Evolutionary conservation across 2,888 invertebrate genomes (phyloP).

Genomic region (Phlogophora meticulosa): DNA sequence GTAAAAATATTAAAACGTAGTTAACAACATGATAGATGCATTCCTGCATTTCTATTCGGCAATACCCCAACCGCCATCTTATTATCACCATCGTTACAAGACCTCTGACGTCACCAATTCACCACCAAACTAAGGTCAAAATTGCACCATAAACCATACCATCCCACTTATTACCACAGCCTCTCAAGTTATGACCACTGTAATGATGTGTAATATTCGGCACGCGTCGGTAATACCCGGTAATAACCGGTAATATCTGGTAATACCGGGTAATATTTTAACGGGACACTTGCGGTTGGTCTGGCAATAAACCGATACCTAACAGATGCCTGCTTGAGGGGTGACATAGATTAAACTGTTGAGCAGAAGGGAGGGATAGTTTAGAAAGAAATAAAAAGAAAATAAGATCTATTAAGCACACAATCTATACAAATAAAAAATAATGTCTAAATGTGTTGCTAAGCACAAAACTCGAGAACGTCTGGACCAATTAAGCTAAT

Average conservation of each 20-base stretch:
- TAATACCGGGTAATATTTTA: constrained; percentile 86
- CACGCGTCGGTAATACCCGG: constrained; percentile 73
- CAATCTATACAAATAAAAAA: too few species aligned
- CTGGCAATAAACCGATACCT: constrained; percentile 86
- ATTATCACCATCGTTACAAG: not conserved
- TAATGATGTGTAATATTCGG: constrained; percentile 80
- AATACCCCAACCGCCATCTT: not conserved
- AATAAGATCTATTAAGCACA: too few species aligned
- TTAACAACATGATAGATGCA: too few species aligned
- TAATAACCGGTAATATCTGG: constrained; percentile 81
- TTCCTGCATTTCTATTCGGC: not conserved
- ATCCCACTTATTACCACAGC: constrained; percentile 53
- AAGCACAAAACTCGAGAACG: too few species aligned
- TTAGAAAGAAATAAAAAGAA: too few species aligned
- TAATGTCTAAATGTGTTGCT: too few species aligned
- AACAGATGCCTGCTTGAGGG: constrained; percentile 81
- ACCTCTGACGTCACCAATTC: constrained; percentile 22
- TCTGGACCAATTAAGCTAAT: too few species aligned
- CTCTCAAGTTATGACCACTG: constrained; percentile 67
- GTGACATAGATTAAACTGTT: constrained; percentile 67
- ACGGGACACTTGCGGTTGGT: constrained; percentile 80
- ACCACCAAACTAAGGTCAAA: constrained; percentile 36
- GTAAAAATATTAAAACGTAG: too few species aligned
- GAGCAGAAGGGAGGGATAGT: constrained; percentile 33
- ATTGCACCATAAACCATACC: constrained; percentile 52